A percentile compares a stretch with the other conserved stretches of the same genome.
Conservation (phyloP, 2,113 vertebrate species). For the Monopterus albus region DNA sequence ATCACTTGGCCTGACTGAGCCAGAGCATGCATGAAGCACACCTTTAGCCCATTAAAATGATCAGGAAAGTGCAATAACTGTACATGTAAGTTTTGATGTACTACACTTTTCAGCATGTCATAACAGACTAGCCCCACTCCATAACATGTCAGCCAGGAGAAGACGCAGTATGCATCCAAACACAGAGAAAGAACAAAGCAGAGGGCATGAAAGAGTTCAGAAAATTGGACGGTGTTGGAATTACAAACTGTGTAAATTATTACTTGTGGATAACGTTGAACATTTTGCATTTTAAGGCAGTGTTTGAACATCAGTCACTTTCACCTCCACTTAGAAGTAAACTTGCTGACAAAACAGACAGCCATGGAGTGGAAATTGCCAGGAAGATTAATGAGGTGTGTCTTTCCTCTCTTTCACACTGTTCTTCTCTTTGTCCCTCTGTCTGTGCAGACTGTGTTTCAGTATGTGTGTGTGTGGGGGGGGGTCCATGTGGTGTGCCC, state of each 20-base stretch:
- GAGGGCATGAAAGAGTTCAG: slow-evolving; percentile 32
- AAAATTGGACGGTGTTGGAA: slow-evolving; percentile 48
- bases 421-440: slow-evolving; percentile 59
- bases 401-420: slow-evolving; percentile 62
- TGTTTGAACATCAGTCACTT: slow-evolving; percentile 71
- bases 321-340: slow-evolving; percentile 76
- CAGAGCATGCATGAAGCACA: slow-evolving; percentile 15
- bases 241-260: slow-evolving; percentile 64
- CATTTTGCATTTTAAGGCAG: slow-evolving; percentile 61
- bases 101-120: slow-evolving; percentile 42
- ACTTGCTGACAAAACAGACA: slow-evolving; percentile 67
- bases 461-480: slow-evolving; percentile 41
- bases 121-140: slow-evolving; percentile 38
- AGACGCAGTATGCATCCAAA: slow-evolving; percentile 42
- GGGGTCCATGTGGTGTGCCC: slow-evolving; percentile 41
- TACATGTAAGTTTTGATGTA: slow-evolving; percentile 50
- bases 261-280: slow-evolving; percentile 67
- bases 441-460: slow-evolving; percentile 40
- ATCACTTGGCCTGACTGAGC: slow-evolving; percentile 40
- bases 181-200: slow-evolving; percentile 43
- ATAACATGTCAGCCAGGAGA: slow-evolving; percentile 26
- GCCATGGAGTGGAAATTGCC: slow-evolving; percentile 69
- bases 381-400: slow-evolving; percentile 78
- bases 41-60: slow-evolving; percentile 29
- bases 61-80: slow-evolving; percentile 12